Evolutionary conservation across 1,140 invertebrate species (phyloP), one percentile per base, ranked within the genome.

Genomic region (Calosoma granatense): DNA sequence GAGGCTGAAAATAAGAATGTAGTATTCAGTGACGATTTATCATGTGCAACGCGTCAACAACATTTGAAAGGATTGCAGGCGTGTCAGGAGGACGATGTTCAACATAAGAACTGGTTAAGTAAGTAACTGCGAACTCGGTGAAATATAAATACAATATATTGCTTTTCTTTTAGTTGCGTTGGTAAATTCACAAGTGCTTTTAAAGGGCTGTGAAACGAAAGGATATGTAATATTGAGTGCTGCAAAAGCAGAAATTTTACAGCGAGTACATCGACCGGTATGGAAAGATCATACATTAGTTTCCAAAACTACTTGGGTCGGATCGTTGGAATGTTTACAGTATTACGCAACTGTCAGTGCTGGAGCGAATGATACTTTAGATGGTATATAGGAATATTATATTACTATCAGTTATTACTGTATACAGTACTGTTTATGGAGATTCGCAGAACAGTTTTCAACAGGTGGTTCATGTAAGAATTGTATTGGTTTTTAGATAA

Each of bases 171-270:
- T 69, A 93, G 91, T 97, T 78, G 88, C 90, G 64, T 73, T 98
- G 21, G 90, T 97, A 21, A 97, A 98, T 74, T 94, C 92, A 58
- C 96, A 98, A 78, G 91, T 98, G 51, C 79, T 98, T 60, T 72
- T 98, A 11, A 95, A 94, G 74, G 95, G 95, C 20, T 93, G 91
- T 68, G 95, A 98, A 76, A 95, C 94, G 0, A 86, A 88, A 56
- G 96, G 96, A 15, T 98, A 98, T 75, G 90, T 99, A 12, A 94
- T 99, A 51, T 78, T 98, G 53, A 95, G 92, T 67, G 93, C 96
- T 2, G 92, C 95, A 1, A 94, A 96, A 66, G 92, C 95, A 0
- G 90, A 95, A 73, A 92, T 98, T 62, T 72, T 92, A 2, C 94
- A 98, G 70, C 79, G 88, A 52, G 81, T 92, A 56, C 94, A 98